Base-by-base conservation (phyloP, 2,113 vertebrate species). In the Azemiops feae region DNA sequence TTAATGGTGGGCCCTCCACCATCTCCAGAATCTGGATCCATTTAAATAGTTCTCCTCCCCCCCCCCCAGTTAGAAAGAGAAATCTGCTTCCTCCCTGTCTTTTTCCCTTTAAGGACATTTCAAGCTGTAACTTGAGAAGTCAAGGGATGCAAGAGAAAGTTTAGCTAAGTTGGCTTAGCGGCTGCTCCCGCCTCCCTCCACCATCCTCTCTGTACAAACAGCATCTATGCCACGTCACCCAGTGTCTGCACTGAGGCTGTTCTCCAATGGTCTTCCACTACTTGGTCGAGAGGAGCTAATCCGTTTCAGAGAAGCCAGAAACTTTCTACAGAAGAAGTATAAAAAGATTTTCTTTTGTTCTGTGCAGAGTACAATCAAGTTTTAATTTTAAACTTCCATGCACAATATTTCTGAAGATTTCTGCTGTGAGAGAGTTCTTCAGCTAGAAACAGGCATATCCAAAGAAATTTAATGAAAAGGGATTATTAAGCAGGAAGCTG, bases 171-270 rank as follows among this genome's bases (percentile, higher is more conserved):
- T 1, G 85, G 94, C 43, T 2, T 69, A 34, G 95, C 90, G 95
- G 95, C 92, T 95, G 94, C 91, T 93, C 95, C 96, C 95, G 95
- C 96, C 96, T 95, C 87, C 85, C 43, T 94, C 94, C 96, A 95
- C 95, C 96, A 74, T 95, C 96, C 95, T 97, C 95, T 95, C 94
- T 3, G 4, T 92, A 89, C 95, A 95, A 91, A 27, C 94, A 25
- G 94, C 34, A 95, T 96, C 96, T 96, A 96, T 94, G 97, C 96
- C 97, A 97, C 96, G 97, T 97, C 97, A 96, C 96, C 96, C 94
- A 89, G 93, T 53, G 0, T 93, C 93, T 93, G 25, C 50, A 92
- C 34, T 2, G 16, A 95, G 93, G 91, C 92, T 93, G 93, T 91
- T 34, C 91, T 16, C 30, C n/a, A 85, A 57, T 43, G 69, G 87